These are phyloP conservation scores for Rhinichthys osculus DNA, from an alignment of 2,797 vertebrate genomes.

Conservation along the genomic window DNA sequence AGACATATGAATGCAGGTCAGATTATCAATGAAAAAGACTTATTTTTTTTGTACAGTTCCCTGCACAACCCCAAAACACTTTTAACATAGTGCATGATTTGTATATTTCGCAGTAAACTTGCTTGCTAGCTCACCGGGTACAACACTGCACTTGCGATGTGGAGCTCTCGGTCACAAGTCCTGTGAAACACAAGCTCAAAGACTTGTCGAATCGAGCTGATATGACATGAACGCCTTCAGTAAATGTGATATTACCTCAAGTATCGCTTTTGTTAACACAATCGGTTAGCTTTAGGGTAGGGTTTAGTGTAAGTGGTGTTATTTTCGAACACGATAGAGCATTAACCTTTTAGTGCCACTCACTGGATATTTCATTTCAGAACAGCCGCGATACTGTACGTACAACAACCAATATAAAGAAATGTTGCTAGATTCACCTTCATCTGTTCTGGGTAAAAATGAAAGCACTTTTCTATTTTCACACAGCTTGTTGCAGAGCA, in stretches of 20 bases:
- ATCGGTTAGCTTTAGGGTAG: neutral
- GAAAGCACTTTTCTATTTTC: neutral
- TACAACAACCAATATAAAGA: neutral
- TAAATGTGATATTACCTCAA: neutral
- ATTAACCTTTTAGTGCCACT: neutral
- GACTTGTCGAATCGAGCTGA: too few species aligned
- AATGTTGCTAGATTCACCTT: neutral
- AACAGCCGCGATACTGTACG: neutral
- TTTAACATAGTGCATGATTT: too few species aligned
- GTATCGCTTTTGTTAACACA: neutral
- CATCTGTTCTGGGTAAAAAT: neutral
- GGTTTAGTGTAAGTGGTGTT: neutral
- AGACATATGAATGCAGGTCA: neutral
- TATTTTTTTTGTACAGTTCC: neutral
- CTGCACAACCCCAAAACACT: too few species aligned
- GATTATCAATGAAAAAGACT: neutral
- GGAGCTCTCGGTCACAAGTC: too few species aligned
- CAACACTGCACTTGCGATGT: too few species aligned
- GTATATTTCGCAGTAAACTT: too few species aligned
- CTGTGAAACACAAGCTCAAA: too few species aligned
- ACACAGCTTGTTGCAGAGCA: neutral
- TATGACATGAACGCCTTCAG: neutral
- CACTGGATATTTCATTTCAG: neutral
- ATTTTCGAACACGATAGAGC: neutral
- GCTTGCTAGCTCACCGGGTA: too few species aligned